Base-by-base conservation (phyloP, 1,140 invertebrate genomes). In the Penaeus chinensis region DNA sequence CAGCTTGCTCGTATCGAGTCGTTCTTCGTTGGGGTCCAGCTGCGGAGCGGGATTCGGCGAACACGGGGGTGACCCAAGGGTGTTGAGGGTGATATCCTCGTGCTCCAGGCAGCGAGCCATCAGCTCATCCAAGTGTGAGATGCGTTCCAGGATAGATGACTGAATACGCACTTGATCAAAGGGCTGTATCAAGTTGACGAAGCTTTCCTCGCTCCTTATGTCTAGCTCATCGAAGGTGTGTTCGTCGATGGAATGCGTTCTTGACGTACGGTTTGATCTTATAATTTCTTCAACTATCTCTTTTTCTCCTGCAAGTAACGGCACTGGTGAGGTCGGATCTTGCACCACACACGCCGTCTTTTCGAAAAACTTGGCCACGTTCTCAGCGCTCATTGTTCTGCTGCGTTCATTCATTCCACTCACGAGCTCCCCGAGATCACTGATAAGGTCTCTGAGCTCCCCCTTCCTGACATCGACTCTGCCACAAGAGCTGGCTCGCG, bases 321-420 rank as follows among this genome's bases (percentile, higher is more conserved):
- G 62, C 19, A n/a, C 16, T 42, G 81, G 69, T 19, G 71, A 74
- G 16, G 20, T 24, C 4, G 65, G 81, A 2, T 82, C 81, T 47
- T 63, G 32, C 27, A 69, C 65, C 10, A 82, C 81, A 65, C 81
- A 66, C 13, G 37, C 63, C 19, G 81, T 82, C 81, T 82, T 82
- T 24, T 82, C 63, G 19, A 82, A 82, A 19, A 82, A 82, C n/a
- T 82, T 82, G 37, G 81, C 63, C 10, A 82, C n/a, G 37, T 82
- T 82, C 2, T 69, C 81, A 27, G 81, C 63, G n/a, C 81, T 82
- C 22, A 82, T 62, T 69, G 63, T 82, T 22, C 81, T 69, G 32
- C 81, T 82, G 19, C 65, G 62, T 42, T 82, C 81, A 16, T 82
- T 82, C 81, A 82, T 82, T 16, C 37, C 69, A 63, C 37, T 82